Evolutionary conservation across 2,888 invertebrate species (phyloP).

Genomic region (Andrena fulva): DNA sequence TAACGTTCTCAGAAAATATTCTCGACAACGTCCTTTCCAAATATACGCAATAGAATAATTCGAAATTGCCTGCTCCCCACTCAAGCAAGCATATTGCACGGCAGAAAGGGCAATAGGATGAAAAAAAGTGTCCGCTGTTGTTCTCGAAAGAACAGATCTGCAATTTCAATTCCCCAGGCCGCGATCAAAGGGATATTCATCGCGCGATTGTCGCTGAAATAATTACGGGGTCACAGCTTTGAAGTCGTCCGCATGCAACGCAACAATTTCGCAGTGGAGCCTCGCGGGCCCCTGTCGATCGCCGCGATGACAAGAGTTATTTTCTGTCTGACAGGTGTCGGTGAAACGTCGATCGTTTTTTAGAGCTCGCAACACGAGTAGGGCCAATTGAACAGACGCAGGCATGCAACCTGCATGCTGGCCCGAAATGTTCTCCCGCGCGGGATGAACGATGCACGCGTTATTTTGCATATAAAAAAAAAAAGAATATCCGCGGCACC

Average conservation of each 20-base stretch:
- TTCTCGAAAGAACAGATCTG: neutral
- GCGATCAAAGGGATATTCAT: conserved; percentile 37
- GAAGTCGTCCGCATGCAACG: conserved; percentile 19
- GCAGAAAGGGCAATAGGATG: neutral
- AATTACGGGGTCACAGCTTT: conserved; percentile 27
- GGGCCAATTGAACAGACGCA: conserved; percentile 62
- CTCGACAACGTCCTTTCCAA: too few relatives aligned
- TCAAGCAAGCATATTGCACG: neutral
- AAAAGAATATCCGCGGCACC: conserved; percentile 21
- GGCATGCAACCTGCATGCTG: conserved; percentile 52
- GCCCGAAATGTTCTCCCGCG: conserved; percentile 43
- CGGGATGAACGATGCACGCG: conserved; percentile 44
- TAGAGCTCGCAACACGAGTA: conserved; percentile 58
- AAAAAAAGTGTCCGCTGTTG: neutral
- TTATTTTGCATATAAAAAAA: conserved; percentile 62
- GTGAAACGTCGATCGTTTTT: conserved; percentile 67
- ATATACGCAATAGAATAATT: too few relatives aligned
- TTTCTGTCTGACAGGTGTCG: conserved; percentile 72
- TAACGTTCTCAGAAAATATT: too few relatives aligned
- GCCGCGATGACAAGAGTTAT: conserved; percentile 71
- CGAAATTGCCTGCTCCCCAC: too few relatives aligned
- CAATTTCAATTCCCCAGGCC: neutral
- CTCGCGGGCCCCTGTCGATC: conserved; percentile 51
- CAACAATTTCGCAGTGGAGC: conserved; percentile 46
- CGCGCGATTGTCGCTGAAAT: neutral